A percentile compares a stretch with the other conserved stretches of the same genome.
These are phyloP conservation scores for Drosophila tristis DNA, from an alignment of 1,140 invertebrate genomes.

Conservation along the genomic window DNA sequence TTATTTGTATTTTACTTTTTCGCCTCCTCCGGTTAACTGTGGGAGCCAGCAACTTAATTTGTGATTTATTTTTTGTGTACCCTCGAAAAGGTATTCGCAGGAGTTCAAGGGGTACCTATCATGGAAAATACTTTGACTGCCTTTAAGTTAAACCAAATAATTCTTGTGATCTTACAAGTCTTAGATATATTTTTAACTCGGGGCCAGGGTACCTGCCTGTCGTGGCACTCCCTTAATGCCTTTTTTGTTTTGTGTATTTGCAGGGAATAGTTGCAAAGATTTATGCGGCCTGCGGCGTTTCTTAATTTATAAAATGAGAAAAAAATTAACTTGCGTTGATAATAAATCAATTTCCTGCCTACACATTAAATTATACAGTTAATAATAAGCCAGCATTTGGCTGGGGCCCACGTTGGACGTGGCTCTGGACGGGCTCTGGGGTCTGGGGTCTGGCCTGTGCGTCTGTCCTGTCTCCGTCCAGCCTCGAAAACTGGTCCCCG, in stretches of 20 bases:
- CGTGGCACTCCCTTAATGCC: too few relatives aligned
- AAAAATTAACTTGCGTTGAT: conserved; percentile 78
- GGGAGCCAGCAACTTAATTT: conserved; percentile 81
- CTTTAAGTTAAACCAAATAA: too few relatives aligned
- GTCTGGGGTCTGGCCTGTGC: conserved; percentile 12
- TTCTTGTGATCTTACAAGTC: too few relatives aligned
- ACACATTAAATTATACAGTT: conserved; percentile 81
- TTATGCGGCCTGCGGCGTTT: conserved; percentile 62
- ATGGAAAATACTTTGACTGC: too few relatives aligned
- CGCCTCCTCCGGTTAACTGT: conserved; percentile 62
- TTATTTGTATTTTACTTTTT: conserved; percentile 38
- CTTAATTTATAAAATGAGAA: conserved; percentile 70
- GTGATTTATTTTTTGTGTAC: conserved; percentile 63
- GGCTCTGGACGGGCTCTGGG: conserved; percentile 12
- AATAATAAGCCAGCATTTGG: conserved; percentile 74
- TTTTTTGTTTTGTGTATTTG: conserved; percentile 7
- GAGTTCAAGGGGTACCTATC: too few relatives aligned
- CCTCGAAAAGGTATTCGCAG: not conserved
- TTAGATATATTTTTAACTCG: too few relatives aligned
- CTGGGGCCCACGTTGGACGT: conserved; percentile 59
- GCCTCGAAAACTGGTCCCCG: conserved; percentile 1
- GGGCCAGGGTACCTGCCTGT: too few relatives aligned
- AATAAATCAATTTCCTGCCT: conserved; percentile 82
- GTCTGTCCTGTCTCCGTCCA: not conserved
- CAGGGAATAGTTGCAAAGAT: conserved; percentile 49